Conservation (phyloP, 2,797 vertebrate species). For the Mionectes olivaceus region DNA sequence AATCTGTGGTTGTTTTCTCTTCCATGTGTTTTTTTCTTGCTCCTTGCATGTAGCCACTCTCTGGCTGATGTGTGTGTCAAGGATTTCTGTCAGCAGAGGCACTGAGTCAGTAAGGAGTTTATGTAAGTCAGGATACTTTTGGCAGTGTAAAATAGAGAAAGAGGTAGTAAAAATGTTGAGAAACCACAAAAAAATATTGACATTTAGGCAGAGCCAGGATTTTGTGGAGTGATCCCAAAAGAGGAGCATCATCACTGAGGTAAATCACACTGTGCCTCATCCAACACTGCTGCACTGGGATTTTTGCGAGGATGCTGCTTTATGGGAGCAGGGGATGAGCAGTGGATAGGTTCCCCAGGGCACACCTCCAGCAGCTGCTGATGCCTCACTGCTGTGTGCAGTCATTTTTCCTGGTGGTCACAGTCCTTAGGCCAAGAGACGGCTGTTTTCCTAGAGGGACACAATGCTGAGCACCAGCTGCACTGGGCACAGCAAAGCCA, state of each 20-base stretch:
- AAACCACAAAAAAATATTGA: not conserved
- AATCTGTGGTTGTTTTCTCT: not conserved
- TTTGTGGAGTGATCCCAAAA: not conserved
- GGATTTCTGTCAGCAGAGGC: not conserved
- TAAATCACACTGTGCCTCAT: not conserved
- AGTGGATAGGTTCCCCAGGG: rapidly evolving
- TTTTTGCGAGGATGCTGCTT: not conserved
- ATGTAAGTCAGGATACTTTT: not conserved
- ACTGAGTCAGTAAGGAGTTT: not conserved
- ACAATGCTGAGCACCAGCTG: rapidly evolving
- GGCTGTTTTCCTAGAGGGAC: not conserved
- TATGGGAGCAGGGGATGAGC: not conserved
- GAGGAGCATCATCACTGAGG: rapidly evolving
- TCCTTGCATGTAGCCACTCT: not conserved
- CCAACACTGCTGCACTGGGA: not conserved
- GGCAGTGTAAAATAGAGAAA: not conserved
- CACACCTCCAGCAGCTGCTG: not conserved
- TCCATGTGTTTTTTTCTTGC: not conserved
- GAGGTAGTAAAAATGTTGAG: not conserved
- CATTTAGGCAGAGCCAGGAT: not conserved
- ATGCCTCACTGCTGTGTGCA: not conserved
- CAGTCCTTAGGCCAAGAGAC: not conserved
- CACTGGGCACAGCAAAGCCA: not conserved
- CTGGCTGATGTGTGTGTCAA: not conserved
- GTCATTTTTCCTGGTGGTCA: not conserved